Conservation (phyloP, 2,797 vertebrate genomes). For the Dermochelys coriacea region DNA sequence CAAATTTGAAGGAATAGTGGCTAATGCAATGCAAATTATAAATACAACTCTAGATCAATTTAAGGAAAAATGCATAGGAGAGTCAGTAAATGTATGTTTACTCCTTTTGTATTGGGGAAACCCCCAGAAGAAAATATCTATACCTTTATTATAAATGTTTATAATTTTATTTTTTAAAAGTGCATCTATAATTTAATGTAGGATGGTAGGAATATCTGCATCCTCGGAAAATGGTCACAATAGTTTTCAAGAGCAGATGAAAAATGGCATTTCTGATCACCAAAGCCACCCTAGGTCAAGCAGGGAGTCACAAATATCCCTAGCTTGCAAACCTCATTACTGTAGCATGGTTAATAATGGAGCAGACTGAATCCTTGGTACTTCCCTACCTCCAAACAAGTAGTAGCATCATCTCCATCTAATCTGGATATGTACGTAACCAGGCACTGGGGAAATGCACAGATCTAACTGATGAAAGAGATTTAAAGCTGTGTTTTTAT, state of each 20-base stretch:
- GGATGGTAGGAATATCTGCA: background rate
- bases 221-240: background rate
- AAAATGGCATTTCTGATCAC: background rate
- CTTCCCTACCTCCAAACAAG: background rate
- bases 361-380: background rate
- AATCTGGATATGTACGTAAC: background rate
- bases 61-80: background rate
- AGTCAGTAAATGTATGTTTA: background rate
- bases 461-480: background rate
- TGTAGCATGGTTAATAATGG: background rate
- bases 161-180: background rate
- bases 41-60: background rate
- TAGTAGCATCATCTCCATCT: background rate
- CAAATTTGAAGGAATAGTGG: background rate
- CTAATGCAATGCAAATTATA: background rate
- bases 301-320: background rate
- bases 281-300: background rate
- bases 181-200: background rate
- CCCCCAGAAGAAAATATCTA: background rate
- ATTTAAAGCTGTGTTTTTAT: background rate
- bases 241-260: background rate
- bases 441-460: background rate
- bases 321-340: background rate
- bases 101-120: background rate
- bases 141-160: background rate